Base-by-base conservation (phyloP, 1,140 invertebrate species). In the Trichomalopsis sarcophagae region DNA sequence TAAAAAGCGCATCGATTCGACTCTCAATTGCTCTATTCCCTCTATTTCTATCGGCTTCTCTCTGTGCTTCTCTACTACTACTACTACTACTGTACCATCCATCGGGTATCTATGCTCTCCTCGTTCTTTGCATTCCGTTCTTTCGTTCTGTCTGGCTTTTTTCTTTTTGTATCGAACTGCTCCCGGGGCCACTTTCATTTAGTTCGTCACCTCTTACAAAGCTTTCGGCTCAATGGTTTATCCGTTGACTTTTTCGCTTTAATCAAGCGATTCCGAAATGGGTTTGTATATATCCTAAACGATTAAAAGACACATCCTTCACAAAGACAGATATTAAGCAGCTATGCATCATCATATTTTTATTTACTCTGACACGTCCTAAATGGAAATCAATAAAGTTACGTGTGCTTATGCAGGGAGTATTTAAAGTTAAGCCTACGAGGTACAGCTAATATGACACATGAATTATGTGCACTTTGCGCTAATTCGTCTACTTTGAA, bases 361-460 rank as follows among this genome's bases (percentile, higher is more conserved):
- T 75, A 75, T 75, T 75, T 75, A 40, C 36, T 75, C 33, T 44
- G 73, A 44, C 73, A n/a, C 73, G 40, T 75, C 30, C 17, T 75
- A n/a, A 75, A 78, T 47, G 76, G 21, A 79, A 79, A 79, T 68
- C 77, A 40, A 79, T 79, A 30, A 13, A 68, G 55, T 79, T 79
- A 79, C 77, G 55, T 68, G 27, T 33, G 10, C 77, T 68, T 79
- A 79, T 50, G 44, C 11, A 47, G 44, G 0, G 44, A 21, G 17
- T 36, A 27, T 50, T 77, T 77, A 23, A 55, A 77, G 33, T 75
- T 75, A 44, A 75, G 36, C 36, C 36, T 75, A 21, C 36, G 3
- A 33, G 30, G 73, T 44, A 75, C 36, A 40, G 7, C 9, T 75
- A 17, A 75, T 21, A 44, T 40, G 73, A 75, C 13, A 75, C 36